Evolutionary conservation across 1,140 invertebrate genomes (phyloP).

Genomic region (Lucilia sericata): DNA sequence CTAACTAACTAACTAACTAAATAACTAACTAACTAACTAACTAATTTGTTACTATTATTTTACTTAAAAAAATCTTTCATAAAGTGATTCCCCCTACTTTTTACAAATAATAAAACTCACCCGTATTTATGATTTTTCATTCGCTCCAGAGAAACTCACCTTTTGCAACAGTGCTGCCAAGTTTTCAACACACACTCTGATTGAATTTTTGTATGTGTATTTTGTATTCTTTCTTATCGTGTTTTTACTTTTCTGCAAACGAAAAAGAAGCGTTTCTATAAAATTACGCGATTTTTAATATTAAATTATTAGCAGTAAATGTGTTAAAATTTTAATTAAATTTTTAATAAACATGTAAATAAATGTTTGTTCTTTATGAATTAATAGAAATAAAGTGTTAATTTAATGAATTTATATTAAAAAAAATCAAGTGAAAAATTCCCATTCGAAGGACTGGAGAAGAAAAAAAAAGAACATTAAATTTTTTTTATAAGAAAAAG

Average conservation of each 20-base stretch:
- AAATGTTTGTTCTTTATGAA: constrained; percentile 4
- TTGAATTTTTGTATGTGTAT: background rate
- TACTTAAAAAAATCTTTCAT: too few species aligned
- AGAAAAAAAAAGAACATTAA: constrained; percentile 24
- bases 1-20: too few species aligned
- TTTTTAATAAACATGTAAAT: constrained; percentile 32
- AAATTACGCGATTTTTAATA: constrained; percentile 34
- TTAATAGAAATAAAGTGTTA: constrained; percentile 32
- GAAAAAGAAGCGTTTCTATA: background rate
- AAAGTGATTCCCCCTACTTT: too few species aligned
- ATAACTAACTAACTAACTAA: too few species aligned
- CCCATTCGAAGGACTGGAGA: background rate
- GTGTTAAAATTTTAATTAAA: constrained; percentile 25
- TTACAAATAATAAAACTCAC: too few species aligned
- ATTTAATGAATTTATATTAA: constrained; percentile 23
- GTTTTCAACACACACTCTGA: background rate
- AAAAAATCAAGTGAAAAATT: constrained; percentile 30
- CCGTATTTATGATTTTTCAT: too few species aligned
- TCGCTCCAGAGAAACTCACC: background rate
- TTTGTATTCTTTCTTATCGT: constrained; percentile 4
- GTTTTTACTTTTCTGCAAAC: constrained; percentile 26
- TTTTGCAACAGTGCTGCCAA: background rate
- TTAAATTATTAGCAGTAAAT: constrained; percentile 1
- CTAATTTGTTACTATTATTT: too few species aligned
- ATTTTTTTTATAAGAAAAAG: background rate